These are phyloP conservation scores for Ophonus ardosiacus DNA, from an alignment of 2,888 invertebrate species.

Conservation along the genomic window DNA sequence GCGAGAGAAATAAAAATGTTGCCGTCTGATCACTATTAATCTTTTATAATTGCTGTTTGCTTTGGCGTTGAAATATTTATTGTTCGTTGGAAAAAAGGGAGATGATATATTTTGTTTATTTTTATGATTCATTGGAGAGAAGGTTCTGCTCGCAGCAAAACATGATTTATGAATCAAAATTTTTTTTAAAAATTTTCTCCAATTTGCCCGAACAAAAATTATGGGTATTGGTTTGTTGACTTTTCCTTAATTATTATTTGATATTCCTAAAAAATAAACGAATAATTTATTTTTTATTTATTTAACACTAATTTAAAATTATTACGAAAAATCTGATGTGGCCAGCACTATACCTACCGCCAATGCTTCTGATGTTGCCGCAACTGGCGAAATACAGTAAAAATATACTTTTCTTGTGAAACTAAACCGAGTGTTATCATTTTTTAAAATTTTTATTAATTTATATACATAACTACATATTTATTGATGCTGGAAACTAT, in stretches of 20 bases:
- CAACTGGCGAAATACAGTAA: too few species aligned
- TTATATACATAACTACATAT: too few species aligned
- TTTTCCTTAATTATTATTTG: not conserved
- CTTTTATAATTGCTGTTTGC: constrained; percentile 39
- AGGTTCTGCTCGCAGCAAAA: not conserved
- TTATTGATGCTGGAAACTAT: too few species aligned
- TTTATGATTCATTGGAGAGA: constrained; percentile 17
- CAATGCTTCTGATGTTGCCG: too few species aligned
- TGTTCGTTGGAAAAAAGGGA: not conserved
- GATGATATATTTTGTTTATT: constrained; percentile 29
- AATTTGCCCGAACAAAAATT: not conserved
- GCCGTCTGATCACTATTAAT: constrained; percentile 38
- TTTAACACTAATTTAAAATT: too few species aligned
- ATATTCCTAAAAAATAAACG: too few species aligned
- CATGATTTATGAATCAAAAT: not conserved
- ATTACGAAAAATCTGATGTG: too few species aligned
- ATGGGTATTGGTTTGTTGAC: not conserved
- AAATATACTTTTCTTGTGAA: too few species aligned
- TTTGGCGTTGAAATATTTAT: constrained; percentile 29
- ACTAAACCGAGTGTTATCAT: too few species aligned
- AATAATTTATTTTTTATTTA: too few species aligned
- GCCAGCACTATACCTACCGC: too few species aligned
- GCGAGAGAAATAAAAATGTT: constrained; percentile 30
- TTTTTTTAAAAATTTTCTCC: not conserved
- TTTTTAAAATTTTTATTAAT: too few species aligned